Evolutionary conservation across 2,797 vertebrate genomes (phyloP).

Genomic region (Danio jaintianensis): DNA sequence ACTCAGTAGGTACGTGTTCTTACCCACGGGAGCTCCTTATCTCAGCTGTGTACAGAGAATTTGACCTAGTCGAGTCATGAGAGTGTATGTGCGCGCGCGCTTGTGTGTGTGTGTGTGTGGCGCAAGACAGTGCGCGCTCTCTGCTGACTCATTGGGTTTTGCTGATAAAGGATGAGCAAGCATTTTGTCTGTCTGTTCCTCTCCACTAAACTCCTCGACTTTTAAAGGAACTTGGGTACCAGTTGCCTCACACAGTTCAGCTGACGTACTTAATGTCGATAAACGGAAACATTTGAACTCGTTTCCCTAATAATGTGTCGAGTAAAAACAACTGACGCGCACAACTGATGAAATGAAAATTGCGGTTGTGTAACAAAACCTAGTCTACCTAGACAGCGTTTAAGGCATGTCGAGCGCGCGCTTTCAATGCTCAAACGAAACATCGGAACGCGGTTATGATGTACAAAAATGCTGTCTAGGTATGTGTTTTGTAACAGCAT

Average conservation of each 20-base stretch:
- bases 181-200: constrained; percentile 74
- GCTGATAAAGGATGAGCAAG: constrained; percentile 89
- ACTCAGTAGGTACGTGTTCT: constrained; percentile 25
- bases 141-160: constrained; percentile 86
- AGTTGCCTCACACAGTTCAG: neutral
- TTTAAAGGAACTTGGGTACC: constrained; percentile 6
- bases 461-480: neutral
- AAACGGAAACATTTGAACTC: neutral
- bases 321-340: constrained; percentile 1
- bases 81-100: constrained; percentile 57
- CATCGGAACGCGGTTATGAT: neutral
- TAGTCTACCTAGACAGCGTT: neutral
- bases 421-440: neutral
- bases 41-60: constrained; percentile 69
- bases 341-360: neutral
- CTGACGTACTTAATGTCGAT: neutral
- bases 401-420: neutral
- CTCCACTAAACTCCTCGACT: constrained; percentile 56
- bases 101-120: constrained; percentile 66
- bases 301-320: constrained; percentile 17
- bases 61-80: constrained; percentile 71
- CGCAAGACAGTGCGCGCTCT: constrained; percentile 66
- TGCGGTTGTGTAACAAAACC: neutral
- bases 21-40: constrained; percentile 57
- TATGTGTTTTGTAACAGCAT: neutral